Conservation (phyloP, 2,113 vertebrate species). For the Ranitomeya variabilis region DNA sequence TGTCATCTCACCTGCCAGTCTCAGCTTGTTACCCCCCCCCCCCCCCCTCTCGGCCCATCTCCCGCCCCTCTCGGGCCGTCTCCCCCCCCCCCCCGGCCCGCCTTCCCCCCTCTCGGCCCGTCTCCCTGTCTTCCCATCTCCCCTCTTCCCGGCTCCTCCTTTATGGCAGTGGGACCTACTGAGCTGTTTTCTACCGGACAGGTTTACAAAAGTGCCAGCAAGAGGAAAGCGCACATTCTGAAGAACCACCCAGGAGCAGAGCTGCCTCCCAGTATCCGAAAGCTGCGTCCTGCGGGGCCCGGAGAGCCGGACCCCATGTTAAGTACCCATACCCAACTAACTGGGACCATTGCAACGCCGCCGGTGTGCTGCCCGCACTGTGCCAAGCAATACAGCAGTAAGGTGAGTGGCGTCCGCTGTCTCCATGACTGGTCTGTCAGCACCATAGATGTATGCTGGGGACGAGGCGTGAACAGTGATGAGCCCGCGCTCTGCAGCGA, state of each 20-base stretch:
- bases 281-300: slow-evolving; percentile 89
- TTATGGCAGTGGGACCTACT: not conserved
- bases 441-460: not conserved
- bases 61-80: too few species aligned
- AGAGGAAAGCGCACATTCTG: slow-evolving; percentile 96
- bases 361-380: slow-evolving; percentile 97
- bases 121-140: too few species aligned
- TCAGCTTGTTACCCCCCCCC: too few species aligned
- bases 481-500: too few species aligned
- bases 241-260: slow-evolving; percentile 97
- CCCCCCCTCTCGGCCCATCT: too few species aligned
- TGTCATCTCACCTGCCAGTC: too few species aligned
- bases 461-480: not conserved
- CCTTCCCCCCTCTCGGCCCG: too few species aligned
- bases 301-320: slow-evolving; percentile 97
- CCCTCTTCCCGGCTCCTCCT: too few species aligned
- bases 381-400: slow-evolving; percentile 98
- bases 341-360: slow-evolving; percentile 91
- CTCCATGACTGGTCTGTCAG: not conserved
- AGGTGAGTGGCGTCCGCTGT: slow-evolving; percentile 67
- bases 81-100: too few species aligned
- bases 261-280: slow-evolving; percentile 94
- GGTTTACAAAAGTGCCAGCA: slow-evolving; percentile 99
- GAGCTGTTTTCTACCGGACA: slow-evolving; percentile 61
- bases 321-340: slow-evolving; percentile 96